Percentiles rank a stretch among this genome's conserved stretches.
Evolutionary conservation across 2,888 invertebrate species (phyloP).

Genomic region (Sesia bembeciformis): DNA sequence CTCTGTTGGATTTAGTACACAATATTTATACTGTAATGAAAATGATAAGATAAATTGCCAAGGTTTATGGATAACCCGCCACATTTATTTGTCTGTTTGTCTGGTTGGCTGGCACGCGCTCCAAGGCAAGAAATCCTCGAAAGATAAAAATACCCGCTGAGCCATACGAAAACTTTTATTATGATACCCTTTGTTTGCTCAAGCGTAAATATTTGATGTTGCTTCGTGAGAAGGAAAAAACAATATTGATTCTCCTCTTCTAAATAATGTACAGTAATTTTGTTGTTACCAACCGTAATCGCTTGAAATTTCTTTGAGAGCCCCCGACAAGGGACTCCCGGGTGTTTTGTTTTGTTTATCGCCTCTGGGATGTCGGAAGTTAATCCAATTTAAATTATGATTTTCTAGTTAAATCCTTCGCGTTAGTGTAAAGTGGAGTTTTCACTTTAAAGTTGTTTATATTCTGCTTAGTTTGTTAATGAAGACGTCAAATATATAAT

Average conservation of each 20-base stretch:
- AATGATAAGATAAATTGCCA: too few relatives aligned
- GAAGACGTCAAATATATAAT: too few relatives aligned
- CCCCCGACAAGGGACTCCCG: neutral
- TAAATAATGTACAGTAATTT: neutral
- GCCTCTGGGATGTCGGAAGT: neutral
- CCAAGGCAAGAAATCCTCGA: neutral
- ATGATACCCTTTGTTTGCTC: neutral
- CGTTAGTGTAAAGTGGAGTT: too few relatives aligned
- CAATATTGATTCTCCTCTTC: neutral
- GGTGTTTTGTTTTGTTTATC: neutral
- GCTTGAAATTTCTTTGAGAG: neutral
- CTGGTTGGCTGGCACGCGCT: too few relatives aligned
- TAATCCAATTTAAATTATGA: slow-evolving; percentile 5
- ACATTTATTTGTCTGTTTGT: too few relatives aligned
- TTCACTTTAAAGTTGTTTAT: too few relatives aligned
- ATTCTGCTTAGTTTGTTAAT: too few relatives aligned
- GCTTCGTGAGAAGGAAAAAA: neutral
- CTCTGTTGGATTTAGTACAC: too few relatives aligned
- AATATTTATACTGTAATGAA: too few relatives aligned
- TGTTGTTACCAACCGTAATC: neutral
- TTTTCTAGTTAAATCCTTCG: slow-evolving; percentile 1
- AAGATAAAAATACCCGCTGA: neutral
- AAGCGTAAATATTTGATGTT: neutral
- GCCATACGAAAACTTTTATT: neutral
- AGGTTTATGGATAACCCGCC: too few relatives aligned